These are phyloP conservation scores for Rhingia campestris DNA, from an alignment of 2,888 invertebrate species.

Conservation along the genomic window DNA sequence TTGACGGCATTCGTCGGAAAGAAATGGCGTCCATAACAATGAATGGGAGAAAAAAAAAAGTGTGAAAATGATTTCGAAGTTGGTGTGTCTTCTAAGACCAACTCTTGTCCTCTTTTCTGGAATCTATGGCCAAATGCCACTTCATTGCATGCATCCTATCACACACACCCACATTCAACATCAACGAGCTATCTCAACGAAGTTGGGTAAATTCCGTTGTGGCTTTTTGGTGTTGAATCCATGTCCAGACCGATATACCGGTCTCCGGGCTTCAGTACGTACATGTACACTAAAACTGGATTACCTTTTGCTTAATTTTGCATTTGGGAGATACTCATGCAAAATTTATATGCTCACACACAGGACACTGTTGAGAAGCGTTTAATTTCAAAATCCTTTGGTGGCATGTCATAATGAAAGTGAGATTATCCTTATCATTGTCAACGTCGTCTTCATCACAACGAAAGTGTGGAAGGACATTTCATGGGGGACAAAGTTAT, in stretches of 20 bases:
- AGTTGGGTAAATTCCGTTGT: slow-evolving; percentile 19
- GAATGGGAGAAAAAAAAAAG: neutral
- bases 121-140: slow-evolving; percentile 5
- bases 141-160: slow-evolving; percentile 22
- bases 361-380: slow-evolving; percentile 2
- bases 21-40: neutral
- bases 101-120: neutral
- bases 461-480: neutral
- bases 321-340: slow-evolving; percentile 21
- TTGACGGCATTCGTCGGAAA: neutral
- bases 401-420: slow-evolving; percentile 49
- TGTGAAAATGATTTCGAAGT: too few relatives aligned
- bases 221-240: slow-evolving; percentile 21
- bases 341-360: slow-evolving; percentile 18
- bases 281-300: neutral
- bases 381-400: slow-evolving; percentile 36
- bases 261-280: neutral
- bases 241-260: slow-evolving; percentile 4
- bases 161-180: slow-evolving; percentile 20
- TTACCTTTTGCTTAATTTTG: slow-evolving; percentile 45
- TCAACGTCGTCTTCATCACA: slow-evolving; percentile 16
- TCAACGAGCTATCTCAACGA: slow-evolving; percentile 25
- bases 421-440: slow-evolving; percentile 55
- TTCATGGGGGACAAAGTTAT: slow-evolving; percentile 43
- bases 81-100: neutral